Conservation (phyloP, 35 echinoderm and acorn worm species). For the Ophiothrix spiculata region DNA sequence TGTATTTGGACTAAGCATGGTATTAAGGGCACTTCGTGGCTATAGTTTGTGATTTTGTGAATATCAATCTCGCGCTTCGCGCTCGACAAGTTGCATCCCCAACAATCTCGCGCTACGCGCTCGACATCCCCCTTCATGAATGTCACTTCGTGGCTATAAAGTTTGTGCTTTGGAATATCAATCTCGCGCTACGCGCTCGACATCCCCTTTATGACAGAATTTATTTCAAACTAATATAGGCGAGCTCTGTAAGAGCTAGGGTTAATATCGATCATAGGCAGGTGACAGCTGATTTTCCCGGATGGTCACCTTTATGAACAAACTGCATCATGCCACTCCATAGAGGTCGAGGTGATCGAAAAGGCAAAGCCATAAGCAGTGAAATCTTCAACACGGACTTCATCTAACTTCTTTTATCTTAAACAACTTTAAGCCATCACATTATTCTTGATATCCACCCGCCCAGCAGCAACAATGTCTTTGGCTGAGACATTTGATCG, state of each 20-base stretch:
- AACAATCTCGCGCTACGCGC: no score
- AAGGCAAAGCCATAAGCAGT: not conserved
- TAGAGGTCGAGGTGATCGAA: conserved; percentile 12
- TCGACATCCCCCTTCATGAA: no score
- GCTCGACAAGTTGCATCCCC: no score
- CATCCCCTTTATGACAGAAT: no score
- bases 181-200: no score
- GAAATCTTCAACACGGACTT: not conserved
- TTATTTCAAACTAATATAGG: no score
- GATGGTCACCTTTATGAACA: conserved; percentile 28
- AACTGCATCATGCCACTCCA: conserved; percentile 52
- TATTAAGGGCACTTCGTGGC: no score
- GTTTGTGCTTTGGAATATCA: no score
- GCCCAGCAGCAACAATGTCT: conserved; percentile 28
- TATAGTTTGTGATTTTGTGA: no score
- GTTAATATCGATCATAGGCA: conserved; percentile 47
- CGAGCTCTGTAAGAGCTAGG: not conserved
- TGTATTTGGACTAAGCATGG: no score
- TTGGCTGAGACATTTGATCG: not conserved
- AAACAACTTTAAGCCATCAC: not conserved
- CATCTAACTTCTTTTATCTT: not conserved
- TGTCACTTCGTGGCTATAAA: no score
- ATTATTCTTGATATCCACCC: conserved; percentile 17
- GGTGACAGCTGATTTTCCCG: conserved; percentile 41
- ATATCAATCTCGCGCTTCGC: no score